phyloP scores from a whole-genome alignment of 2,113 vertebrate species.

The Chamaetylas fuelleborni region DNA sequence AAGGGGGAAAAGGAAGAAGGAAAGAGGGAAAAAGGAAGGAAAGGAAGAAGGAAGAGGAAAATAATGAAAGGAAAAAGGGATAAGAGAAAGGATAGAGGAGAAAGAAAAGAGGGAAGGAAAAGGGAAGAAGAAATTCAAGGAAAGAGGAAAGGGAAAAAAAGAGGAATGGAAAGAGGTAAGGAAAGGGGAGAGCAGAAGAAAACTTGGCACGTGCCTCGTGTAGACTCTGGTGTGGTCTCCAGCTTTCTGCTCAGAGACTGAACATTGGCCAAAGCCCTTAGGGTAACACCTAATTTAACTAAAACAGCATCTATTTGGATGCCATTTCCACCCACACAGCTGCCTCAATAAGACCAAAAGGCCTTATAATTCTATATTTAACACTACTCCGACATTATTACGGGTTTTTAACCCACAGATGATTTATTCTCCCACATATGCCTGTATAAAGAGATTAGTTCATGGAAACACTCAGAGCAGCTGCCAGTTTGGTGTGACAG shows the following conservation, averaged over 20 bases:
- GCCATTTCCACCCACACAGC: background rate
- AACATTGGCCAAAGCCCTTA: background rate
- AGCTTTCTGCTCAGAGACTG: background rate
- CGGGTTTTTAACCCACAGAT: background rate
- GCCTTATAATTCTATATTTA: background rate
- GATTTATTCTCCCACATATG: background rate
- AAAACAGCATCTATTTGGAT: background rate
- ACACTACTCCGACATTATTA: background rate
- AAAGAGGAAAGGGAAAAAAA: background rate
- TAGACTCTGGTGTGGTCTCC: background rate
- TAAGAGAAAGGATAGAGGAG: background rate
- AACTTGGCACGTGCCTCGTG: rapidly evolving
- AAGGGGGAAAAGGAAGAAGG: too few relatives aligned
- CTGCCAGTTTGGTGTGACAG: background rate
- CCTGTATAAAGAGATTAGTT: background rate
- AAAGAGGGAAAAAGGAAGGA: background rate
- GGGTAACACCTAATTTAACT: background rate
- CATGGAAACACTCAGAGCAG: background rate
- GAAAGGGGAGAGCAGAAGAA: background rate
- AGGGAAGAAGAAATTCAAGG: background rate
- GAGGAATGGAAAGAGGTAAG: background rate
- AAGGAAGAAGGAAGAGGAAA: too few relatives aligned
- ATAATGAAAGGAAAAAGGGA: too few relatives aligned
- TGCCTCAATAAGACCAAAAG: background rate
- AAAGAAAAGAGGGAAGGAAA: background rate